Evolutionary conservation across 2,888 invertebrate species (phyloP), one percentile per base, ranked within the genome.

Genomic region (Bugulina stolonifera): DNA sequence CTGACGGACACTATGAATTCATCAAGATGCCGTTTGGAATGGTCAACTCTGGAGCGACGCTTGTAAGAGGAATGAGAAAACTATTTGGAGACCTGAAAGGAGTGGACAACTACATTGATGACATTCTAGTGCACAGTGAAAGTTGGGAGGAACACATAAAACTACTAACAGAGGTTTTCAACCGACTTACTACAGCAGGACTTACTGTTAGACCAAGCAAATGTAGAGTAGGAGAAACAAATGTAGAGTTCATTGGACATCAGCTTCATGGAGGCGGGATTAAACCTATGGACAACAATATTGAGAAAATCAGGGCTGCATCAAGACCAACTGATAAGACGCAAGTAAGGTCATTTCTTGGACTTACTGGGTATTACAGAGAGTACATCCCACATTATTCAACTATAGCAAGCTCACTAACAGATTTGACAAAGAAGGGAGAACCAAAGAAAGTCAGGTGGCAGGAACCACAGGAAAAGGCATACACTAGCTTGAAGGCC

Each of bases 371-470:
- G 23, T 78, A 75, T 69, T 78, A 77, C 29, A 72, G 76, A 1
- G 72, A 73, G 34, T 77, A 76, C 43, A 73, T 78, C 3, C 43
- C 69, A 18, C 55, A 73, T 14, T 75, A 76, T 71, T 35, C 76
- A 5, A 43, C 54, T 1, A 54, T 73, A 10, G 75, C 75, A 0
- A n/a, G 54, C 10, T 76, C 76, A 0, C 52, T 77, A 27, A 69
- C 71, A 27, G 54, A 76, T 35, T 72, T 75, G 22, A 77, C 82
- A 22, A 94, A 94, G 85, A 72, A 76, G 52, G 69, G 73, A 69
- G 25, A 35, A 3, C 71, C 73, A 35, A 74, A 73, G 69, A 72
- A 69, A 18, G 73, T 76, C n/a, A 3, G 5, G 5, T 76, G 74
- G 75, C 29, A 23, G 23, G 23, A 27, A 14, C 57, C 55, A n/a